Conservation (phyloP, 1,140 invertebrate genomes). For the Lithobius niger region DNA sequence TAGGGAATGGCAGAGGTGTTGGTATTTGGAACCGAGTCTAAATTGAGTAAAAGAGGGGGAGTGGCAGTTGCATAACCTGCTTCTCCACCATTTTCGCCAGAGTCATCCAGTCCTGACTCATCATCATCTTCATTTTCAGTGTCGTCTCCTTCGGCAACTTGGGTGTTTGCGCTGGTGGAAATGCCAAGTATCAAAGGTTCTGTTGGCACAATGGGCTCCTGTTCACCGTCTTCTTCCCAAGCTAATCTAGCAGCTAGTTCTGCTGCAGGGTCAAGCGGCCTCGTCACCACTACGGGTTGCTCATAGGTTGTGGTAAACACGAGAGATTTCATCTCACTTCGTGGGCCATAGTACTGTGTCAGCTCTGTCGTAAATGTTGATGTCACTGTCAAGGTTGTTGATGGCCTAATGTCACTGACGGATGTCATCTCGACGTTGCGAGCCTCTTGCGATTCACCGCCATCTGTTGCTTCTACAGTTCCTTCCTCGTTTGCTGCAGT, state of each 20-base stretch:
- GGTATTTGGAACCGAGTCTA: not conserved
- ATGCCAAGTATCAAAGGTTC: not conserved
- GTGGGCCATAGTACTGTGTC: not conserved
- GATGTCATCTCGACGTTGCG: not conserved
- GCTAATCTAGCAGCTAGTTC: too few species aligned
- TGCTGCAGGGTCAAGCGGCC: too few species aligned
- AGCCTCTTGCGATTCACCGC: not conserved
- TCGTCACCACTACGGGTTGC: not conserved
- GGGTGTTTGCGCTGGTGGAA: conserved; percentile 7
- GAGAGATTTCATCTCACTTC: not conserved
- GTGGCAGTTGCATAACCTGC: not conserved
- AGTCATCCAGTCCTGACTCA: conserved; percentile 24
- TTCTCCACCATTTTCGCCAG: conserved; percentile 15
- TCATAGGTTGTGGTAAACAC: conserved; percentile 4
- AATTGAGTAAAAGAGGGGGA: not conserved
- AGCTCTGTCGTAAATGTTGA: conserved; percentile 1
- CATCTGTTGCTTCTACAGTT: not conserved
- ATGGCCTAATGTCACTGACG: not conserved
- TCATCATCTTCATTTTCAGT: conserved; percentile 12
- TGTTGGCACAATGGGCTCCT: not conserved
- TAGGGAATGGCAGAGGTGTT: not conserved
- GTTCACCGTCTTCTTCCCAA: not conserved
- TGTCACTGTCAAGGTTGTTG: too few species aligned
- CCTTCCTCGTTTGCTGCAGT: not conserved
- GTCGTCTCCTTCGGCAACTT: conserved; percentile 10